Conservation (phyloP, 1,140 invertebrate species). For the Calephelis nemesis region DNA sequence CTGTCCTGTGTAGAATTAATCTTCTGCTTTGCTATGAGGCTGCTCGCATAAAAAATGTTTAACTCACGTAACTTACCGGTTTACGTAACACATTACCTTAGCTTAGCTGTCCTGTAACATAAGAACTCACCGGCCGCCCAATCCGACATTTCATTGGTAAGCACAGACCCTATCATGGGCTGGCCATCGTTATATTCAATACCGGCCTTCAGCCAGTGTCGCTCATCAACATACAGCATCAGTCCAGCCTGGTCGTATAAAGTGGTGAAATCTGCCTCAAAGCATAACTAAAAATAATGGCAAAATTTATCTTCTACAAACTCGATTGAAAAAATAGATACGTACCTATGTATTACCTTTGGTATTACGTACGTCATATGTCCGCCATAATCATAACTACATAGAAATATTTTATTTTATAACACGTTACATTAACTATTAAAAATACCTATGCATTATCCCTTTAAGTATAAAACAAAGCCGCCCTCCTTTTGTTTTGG, state of each 20-base stretch:
- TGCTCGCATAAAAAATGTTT: not conserved
- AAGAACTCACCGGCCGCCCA: slow-evolving; percentile 53
- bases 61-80: not conserved
- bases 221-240: slow-evolving; percentile 55
- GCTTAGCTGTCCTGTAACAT: not conserved
- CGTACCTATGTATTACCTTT: too few relatives aligned
- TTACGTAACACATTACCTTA: not conserved
- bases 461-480: too few relatives aligned
- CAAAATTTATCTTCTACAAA: not conserved
- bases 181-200: slow-evolving; percentile 62
- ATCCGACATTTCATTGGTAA: slow-evolving; percentile 55
- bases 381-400: too few relatives aligned
- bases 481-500: too few relatives aligned
- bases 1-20: too few relatives aligned
- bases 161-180: slow-evolving; percentile 56
- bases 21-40: too few relatives aligned
- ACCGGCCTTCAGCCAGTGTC: slow-evolving; percentile 58
- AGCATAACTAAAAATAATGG: slow-evolving; percentile 41
- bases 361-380: too few relatives aligned
- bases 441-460: too few relatives aligned
- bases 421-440: too few relatives aligned
- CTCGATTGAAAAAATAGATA: too few relatives aligned
- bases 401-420: too few relatives aligned
- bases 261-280: slow-evolving; percentile 52
- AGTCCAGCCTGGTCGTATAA: slow-evolving; percentile 61